phyloP scores from a whole-genome alignment of 2,888 invertebrate species.

The Eubasilissa splendida region DNA sequence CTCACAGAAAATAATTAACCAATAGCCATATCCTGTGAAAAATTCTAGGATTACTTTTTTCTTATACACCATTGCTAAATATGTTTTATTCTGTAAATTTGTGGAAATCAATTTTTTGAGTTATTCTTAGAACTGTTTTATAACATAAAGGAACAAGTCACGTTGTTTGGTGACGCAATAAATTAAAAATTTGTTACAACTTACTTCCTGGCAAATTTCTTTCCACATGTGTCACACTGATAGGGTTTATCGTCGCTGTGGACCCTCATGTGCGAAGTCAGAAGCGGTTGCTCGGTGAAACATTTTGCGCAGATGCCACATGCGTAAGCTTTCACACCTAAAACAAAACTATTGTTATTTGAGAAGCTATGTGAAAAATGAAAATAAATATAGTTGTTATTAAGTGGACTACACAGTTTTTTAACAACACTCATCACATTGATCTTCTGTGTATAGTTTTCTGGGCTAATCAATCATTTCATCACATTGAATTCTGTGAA shows the following conservation, averaged over 20 bases:
- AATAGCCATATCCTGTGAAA: too few species aligned
- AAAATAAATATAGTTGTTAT: too few species aligned
- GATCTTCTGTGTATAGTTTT: neutral
- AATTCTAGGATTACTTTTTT: too few species aligned
- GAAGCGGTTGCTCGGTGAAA: neutral
- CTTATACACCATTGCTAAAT: too few species aligned
- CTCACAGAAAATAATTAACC: too few species aligned
- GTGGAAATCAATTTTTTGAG: too few species aligned
- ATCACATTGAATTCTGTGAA: neutral
- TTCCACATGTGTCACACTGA: slow-evolving; percentile 34
- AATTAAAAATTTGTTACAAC: neutral
- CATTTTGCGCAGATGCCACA: slow-evolving; percentile 35
- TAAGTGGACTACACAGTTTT: too few species aligned
- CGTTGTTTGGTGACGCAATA: too few species aligned
- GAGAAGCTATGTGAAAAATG: neutral
- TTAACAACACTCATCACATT: too few species aligned
- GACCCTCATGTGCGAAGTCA: slow-evolving; percentile 21
- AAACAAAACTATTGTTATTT: neutral
- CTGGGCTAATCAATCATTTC: neutral
- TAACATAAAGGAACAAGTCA: too few species aligned
- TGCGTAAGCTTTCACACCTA: slow-evolving; percentile 24
- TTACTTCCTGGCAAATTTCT: slow-evolving; percentile 34
- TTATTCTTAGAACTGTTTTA: too few species aligned
- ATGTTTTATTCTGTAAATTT: too few species aligned
- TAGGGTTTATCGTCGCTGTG: slow-evolving; percentile 26